These are phyloP conservation scores for Pandemis cinnamomeana DNA, from an alignment of 2,888 invertebrate genomes.

Conservation along the genomic window DNA sequence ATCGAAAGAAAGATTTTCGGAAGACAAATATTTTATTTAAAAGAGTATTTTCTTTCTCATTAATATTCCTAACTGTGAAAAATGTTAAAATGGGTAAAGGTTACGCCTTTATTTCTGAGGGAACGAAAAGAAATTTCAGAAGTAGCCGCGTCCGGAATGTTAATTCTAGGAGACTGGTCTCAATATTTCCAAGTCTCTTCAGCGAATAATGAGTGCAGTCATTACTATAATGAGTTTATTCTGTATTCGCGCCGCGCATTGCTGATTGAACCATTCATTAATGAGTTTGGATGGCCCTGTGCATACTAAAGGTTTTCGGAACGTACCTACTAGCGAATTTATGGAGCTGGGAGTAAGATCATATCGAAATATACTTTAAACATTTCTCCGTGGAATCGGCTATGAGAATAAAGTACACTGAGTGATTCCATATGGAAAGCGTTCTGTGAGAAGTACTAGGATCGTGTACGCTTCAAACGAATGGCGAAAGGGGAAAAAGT, in stretches of 20 bases:
- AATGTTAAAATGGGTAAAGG: slow-evolving; percentile 61
- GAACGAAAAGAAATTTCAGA: slow-evolving; percentile 60
- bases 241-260: slow-evolving; percentile 43
- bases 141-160: slow-evolving; percentile 59
- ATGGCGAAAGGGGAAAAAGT: not conserved
- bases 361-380: slow-evolving; percentile 1
- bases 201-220: slow-evolving; percentile 48
- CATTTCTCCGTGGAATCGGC: not conserved
- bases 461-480: not conserved
- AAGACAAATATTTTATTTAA: slow-evolving; percentile 28
- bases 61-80: slow-evolving; percentile 58
- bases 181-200: slow-evolving; percentile 58
- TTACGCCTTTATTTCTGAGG: slow-evolving; percentile 63
- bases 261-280: slow-evolving; percentile 44
- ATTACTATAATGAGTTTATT: slow-evolving; percentile 55
- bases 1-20: slow-evolving; percentile 10
- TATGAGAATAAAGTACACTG: not conserved
- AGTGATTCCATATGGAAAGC: slow-evolving; percentile 2
- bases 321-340: slow-evolving; percentile 21
- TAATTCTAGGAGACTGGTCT: slow-evolving; percentile 55
- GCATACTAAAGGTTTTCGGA: slow-evolving; percentile 40
- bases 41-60: slow-evolving; percentile 47
- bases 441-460: not conserved
- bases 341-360: slow-evolving; percentile 5
- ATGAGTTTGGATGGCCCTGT: slow-evolving; percentile 39